Conservation (phyloP, 2,113 vertebrate species). For the Campylorhamphus procurvoides region DNA sequence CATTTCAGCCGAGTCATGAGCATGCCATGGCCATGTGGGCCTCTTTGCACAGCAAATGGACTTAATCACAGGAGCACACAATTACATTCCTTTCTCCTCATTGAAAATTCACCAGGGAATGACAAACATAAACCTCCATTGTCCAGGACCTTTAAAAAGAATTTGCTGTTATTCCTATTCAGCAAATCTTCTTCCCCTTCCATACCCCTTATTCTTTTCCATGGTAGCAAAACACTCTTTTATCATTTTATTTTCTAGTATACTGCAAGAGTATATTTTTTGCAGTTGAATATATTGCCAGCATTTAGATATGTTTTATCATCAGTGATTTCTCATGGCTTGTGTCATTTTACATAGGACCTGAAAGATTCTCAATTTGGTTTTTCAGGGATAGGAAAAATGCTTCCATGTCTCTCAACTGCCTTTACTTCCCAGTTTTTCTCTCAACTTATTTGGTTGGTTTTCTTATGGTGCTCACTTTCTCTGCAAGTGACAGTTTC, state of each 20-base stretch:
- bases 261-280: neutral
- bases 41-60: conserved; percentile 34
- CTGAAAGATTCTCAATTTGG: neutral
- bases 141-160: conserved; percentile 10
- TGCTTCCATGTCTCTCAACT: neutral
- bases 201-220: neutral
- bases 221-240: neutral
- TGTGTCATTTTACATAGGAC: neutral
- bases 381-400: neutral
- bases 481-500: neutral
- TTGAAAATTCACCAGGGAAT: conserved; percentile 32
- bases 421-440: neutral
- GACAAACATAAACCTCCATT: conserved; percentile 47
- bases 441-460: neutral
- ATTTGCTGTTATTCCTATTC: neutral
- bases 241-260: neutral
- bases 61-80: conserved; percentile 33
- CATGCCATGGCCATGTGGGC: neutral
- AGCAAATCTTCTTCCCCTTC: neutral
- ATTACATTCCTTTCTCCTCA: conserved; percentile 48
- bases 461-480: neutral
- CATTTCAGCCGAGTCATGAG: conserved; percentile 7
- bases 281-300: neutral
- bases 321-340: neutral
- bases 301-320: neutral